Conservation (phyloP, 1,140 invertebrate species). For the Meloidogyne chitwoodi region DNA sequence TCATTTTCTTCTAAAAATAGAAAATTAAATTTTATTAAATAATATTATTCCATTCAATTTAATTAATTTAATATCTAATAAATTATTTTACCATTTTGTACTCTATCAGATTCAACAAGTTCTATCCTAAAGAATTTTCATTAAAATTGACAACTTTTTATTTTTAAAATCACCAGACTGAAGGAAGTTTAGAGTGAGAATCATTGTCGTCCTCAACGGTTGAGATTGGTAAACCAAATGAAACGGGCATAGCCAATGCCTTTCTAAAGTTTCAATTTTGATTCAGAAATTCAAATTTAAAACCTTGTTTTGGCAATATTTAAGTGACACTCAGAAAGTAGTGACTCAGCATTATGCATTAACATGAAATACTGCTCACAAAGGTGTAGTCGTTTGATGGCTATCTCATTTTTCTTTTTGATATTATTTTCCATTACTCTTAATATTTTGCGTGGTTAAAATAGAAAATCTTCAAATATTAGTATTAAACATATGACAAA, state of each 20-base stretch:
- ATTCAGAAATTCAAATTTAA: too few species aligned
- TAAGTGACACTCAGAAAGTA: background rate
- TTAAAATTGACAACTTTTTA: background rate
- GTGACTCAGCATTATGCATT: background rate
- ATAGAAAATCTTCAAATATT: background rate
- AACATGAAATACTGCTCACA: background rate
- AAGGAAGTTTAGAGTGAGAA: background rate
- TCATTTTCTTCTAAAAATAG: background rate
- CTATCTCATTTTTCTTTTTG: background rate
- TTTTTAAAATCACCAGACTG: background rate
- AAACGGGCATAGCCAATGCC: background rate
- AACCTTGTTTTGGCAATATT: slow-evolving; percentile 6
- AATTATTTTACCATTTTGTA: background rate
- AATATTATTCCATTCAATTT: background rate
- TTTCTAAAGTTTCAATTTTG: too few species aligned
- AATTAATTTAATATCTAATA: background rate
- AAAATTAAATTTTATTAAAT: background rate
- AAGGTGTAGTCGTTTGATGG: background rate
- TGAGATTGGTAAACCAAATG: background rate
- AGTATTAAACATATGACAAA: background rate
- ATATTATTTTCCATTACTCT: background rate
- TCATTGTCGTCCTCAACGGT: background rate
- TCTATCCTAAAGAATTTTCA: background rate
- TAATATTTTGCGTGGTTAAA: background rate
- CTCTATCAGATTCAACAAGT: background rate